Base-by-base conservation (phyloP, 2,113 vertebrate genomes). In the Nerophis lumbriciformis region DNA sequence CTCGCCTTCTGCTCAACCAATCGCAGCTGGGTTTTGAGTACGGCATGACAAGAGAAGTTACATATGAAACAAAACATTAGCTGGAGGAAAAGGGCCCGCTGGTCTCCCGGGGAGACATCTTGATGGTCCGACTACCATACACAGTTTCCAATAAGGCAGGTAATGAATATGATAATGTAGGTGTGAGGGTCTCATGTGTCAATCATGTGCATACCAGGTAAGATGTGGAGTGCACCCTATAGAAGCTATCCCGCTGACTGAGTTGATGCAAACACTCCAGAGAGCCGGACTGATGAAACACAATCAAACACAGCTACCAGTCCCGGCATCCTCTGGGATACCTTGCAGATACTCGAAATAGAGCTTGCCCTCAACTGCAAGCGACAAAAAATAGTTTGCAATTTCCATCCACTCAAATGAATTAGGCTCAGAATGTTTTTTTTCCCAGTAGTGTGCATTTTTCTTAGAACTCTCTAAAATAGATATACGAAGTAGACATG, bases 101-200 rank as follows among this genome's bases (percentile, higher is more conserved):
- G 0, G 48, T 74, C 78, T 69, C 62, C 60, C 21, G 68, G 63
- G 80, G 66, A 16, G 38, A 8, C 39, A 61, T 35, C n/a, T 59
- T 39, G 62, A 61, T 49, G 51, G 69, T 68, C 71, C 54, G 53
- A 59, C 51, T 50, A 47, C 45, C 38, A 57, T 37, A 63, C 65
- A 65, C 60, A 64, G 13, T 70, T 77, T 82, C 72, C 76, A 81
- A 79, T 85, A 74, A 75, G 66, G 73, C 59, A 81, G 61, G 75
- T 84, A 82, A 85, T 86, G 61, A 79, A 89, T 85, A 79, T 83
- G 76, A 75, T 85, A 86, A 90, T 84, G 53, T 60, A 55, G 53
- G 57, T 54, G 73, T 15, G 59, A 49, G 19, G 50, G 1, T 65
- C 48, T 51, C 68, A 16, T n/a, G 35, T 65, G 79, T 60, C 71